Evolutionary conservation across 2,797 vertebrate genomes (phyloP).

Genomic region (Triplophysa yarkandensis): DNA sequence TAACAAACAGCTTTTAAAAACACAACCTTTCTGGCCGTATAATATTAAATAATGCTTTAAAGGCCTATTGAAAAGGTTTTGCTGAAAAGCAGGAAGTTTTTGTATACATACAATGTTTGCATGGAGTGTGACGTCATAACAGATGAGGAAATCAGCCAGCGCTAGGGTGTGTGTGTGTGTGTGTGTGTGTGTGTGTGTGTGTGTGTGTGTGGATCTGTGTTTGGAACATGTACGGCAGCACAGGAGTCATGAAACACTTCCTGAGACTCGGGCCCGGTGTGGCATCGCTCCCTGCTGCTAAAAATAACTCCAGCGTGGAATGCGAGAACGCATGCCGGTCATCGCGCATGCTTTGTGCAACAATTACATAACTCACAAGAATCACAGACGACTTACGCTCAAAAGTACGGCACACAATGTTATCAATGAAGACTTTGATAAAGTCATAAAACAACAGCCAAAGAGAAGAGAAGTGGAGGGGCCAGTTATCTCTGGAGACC

Average conservation of each 20-base stretch:
- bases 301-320: constrained; percentile 21
- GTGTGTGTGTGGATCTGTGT: neutral
- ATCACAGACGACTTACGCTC: neutral
- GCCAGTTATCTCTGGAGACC: constrained; percentile 4
- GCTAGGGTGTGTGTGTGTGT: neutral
- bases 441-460: neutral
- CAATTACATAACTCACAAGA: constrained; percentile 28
- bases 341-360: constrained; percentile 25
- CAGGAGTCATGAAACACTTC: constrained; percentile 36
- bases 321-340: constrained; percentile 20
- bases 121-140: neutral
- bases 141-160: neutral
- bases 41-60: too few species aligned
- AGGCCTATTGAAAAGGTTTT: neutral
- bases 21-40: too few species aligned
- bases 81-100: neutral
- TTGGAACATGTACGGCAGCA: neutral
- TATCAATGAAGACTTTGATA: neutral
- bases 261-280: constrained; percentile 21
- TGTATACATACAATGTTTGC: neutral
- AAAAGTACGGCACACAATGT: neutral
- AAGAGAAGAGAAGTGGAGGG: neutral
- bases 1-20: too few species aligned
- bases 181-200: constrained; percentile 3
- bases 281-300: constrained; percentile 18